A percentile compares a stretch with the other conserved stretches of the same genome.
These are phyloP conservation scores for Kryptopterus vitreolus DNA, from an alignment of 2,797 vertebrate genomes.

Conservation along the genomic window DNA sequence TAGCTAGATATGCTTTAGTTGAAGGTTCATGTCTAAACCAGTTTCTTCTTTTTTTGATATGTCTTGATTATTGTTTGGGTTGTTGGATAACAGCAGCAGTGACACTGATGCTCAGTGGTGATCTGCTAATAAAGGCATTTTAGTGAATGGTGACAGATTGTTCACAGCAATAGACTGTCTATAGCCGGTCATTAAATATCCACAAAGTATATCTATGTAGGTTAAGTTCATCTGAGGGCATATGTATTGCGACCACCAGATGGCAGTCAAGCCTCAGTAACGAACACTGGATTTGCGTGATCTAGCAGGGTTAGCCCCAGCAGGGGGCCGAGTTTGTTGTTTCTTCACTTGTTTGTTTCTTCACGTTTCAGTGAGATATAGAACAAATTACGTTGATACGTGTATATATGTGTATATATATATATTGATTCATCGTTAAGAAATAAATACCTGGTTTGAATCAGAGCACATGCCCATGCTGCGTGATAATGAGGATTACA, in stretches of 20 bases:
- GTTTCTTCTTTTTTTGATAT: background rate
- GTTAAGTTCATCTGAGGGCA: slow-evolving; percentile 11
- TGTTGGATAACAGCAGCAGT: background rate
- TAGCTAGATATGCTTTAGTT: background rate
- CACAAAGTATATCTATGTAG: too few relatives aligned
- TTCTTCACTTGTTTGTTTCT: background rate
- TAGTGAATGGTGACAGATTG: background rate
- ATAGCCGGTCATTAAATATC: background rate
- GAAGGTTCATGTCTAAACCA: background rate
- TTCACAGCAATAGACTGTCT: too few relatives aligned
- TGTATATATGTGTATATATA: too few relatives aligned
- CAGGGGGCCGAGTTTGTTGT: background rate
- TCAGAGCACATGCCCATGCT: slow-evolving; percentile 5
- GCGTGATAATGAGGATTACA: slow-evolving; percentile 11
- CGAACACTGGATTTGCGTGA: background rate
- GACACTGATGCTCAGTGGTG: background rate
- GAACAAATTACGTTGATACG: background rate
- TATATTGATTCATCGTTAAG: background rate
- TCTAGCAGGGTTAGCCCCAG: background rate
- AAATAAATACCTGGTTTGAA: background rate
- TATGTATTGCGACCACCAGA: slow-evolving; percentile 61
- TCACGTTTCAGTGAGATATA: background rate
- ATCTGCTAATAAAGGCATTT: background rate
- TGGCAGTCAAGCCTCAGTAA: slow-evolving; percentile 63
- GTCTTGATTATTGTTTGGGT: background rate